phyloP scores from a whole-genome alignment of 2,113 vertebrate species.

The Fukomys damarensis region DNA sequence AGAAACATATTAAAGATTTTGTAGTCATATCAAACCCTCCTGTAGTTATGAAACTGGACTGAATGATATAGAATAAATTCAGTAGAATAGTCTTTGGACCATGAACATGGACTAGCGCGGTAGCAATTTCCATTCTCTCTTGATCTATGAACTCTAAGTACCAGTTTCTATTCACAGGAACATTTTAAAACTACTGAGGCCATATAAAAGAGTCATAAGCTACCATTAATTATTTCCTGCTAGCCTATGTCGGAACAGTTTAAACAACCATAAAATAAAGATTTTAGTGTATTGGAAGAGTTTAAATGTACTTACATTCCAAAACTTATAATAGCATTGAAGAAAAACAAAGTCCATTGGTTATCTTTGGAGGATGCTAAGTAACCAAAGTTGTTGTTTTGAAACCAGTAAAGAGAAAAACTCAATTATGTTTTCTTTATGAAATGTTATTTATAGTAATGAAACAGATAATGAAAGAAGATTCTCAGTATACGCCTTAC shows the following conservation, averaged over 20 bases:
- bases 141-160: not conserved
- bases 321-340: not conserved
- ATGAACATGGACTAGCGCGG: not conserved
- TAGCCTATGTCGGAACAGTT: not conserved
- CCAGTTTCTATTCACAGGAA: not conserved
- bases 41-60: not conserved
- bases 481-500: not conserved
- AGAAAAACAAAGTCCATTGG: not conserved
- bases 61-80: not conserved
- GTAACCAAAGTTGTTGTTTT: conserved; percentile 16
- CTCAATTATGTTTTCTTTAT: conserved; percentile 2
- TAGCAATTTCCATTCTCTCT: not conserved
- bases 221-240: not conserved
- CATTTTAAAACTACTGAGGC: not conserved
- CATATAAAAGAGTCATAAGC: not conserved
- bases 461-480: conserved; percentile 41
- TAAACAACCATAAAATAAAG: not conserved
- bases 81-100: not conserved
- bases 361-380: not conserved
- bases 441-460: not conserved
- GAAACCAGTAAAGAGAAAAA: not conserved
- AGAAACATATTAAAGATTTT: not conserved
- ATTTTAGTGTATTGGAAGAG: not conserved
- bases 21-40: not conserved
- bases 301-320: not conserved